phyloP scores from a whole-genome alignment of 2,888 invertebrate species.

The Xiphydria camelus region DNA sequence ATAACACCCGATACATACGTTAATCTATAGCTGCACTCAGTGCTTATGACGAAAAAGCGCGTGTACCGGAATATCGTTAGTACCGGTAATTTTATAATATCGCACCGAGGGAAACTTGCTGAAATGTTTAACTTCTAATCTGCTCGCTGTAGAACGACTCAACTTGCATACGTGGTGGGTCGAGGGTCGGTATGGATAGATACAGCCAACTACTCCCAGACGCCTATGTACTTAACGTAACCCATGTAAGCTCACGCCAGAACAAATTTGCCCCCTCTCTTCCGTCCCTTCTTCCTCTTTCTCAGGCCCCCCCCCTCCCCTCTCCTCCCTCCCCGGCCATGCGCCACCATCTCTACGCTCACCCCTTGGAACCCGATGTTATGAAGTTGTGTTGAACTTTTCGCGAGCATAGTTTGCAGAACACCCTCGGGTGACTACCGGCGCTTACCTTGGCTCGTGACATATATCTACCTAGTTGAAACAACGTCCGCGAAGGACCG shows the following conservation, averaged over 20 bases:
- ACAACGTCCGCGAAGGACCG: no score
- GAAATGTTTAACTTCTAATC: no score
- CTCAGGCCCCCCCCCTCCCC: conserved; percentile 1
- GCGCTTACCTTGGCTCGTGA: conserved; percentile 43
- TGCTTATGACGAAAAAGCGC: no score
- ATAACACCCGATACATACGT: no score
- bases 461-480: no score
- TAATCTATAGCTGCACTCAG: no score
- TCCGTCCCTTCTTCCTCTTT: conserved; percentile 1
- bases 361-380: conserved; percentile 35
- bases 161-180: no score
- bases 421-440: conserved; percentile 31
- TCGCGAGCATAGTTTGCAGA: conserved; percentile 54
- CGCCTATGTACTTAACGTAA: conserved; percentile 57
- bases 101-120: no score
- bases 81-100: no score
- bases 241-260: conserved; percentile 58
- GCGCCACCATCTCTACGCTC: conserved; percentile 19
- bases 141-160: no score
- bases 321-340: conserved; percentile 26
- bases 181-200: conserved; percentile 36
- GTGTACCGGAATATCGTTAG: no score
- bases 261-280: conserved; percentile 51
- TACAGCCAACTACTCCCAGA: conserved; percentile 49
- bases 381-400: conserved; percentile 59